Evolutionary conservation across 2,113 vertebrate genomes (phyloP), one percentile per base, ranked within the genome.

Genomic region (Dolichotis patagonum): DNA sequence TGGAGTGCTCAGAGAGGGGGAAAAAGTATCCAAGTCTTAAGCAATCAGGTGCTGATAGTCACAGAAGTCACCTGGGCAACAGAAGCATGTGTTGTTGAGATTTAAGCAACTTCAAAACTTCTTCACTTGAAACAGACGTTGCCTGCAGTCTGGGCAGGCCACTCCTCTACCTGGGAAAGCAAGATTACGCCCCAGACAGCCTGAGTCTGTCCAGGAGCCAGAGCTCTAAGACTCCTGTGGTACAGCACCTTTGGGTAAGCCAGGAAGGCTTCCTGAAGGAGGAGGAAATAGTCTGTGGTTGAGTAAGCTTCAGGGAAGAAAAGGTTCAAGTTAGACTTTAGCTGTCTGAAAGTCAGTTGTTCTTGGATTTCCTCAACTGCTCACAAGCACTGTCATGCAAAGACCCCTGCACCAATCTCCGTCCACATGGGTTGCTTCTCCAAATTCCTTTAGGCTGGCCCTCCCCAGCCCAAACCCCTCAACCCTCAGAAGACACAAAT

Each of bases 301-400:
- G 17, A 14, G 7, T 17, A 58, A 35, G 11, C 56, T 54, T 35
- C 16, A 35, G 10, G 49, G 17, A 14, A 14, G 30, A 78, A 52
- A 32, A 12, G 83, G 60, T 4, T 32, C 10, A 6, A 35, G 22
- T 63, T 46, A 46, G 46, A 46, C 46, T 46, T 46, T 5, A 3
- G 28, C 82, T 46, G 78, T 17, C 41, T 43, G 28, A 85, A 41
- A 49, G 46, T 49, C 28, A 38, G 82, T 82, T 93, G 88, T 96
- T 95, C 90, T 60, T 19, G 9, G 84, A 86, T 49, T 35, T 41
- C 58, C n/a, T 92, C 78, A 17, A 65, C 46, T 87, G 85, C 96
- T 38, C 96, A 97, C 93, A 91, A 58, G 86, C 81, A 69, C 56
- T 91, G 56, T 97, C 94, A 52, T 80, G 69, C 96, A 95, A 78